Evolutionary conservation across 2,113 vertebrate genomes (phyloP), one percentile per base, ranked within the genome.

Genomic region (Stigmatopora nigra): DNA sequence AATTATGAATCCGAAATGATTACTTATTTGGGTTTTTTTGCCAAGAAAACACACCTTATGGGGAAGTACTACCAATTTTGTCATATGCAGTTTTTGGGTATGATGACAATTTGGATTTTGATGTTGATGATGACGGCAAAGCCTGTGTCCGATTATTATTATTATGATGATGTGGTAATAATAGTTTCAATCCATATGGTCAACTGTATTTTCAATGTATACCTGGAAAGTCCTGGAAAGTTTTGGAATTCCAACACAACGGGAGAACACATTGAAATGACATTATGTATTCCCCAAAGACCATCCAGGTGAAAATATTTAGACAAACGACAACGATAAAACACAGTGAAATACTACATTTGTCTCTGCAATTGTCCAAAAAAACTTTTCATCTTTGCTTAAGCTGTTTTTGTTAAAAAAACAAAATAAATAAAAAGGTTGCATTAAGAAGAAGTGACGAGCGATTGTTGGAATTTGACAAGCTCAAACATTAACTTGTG

Each of bases 211-310:
- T 11, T n/a, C 7, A 41, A 13, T 0, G 12, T 68, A n/a, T 68
- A n/a, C 20, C 15, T 61, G 15, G 67, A 64, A 76, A 65, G 17
- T 8, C 22, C 55, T 65, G 64, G 65, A 73, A 65, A 72, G 68
- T 44, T 74, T 70, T 79, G 59, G 2, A 51, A 76, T 78, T 78
- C 61, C 62, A 61, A 47, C 51, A 66, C 0, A 9, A 20, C 41
- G 59, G n/a, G 44, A 64, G 62, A 35, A 46, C n/a, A 38, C 44
- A 64, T 16, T 52, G 20, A 80, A 69, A 65, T 47, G 14, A 78
- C 7, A 67, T 69, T 52, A 47, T 38, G 38, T 48, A 16, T 10
- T 5, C 19, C 4, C 3, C 14, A 67, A 38, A 61, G 14, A 66
- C 0, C 3, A 10, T 44, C 35, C 16, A 16, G 19, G 59, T 22